Evolutionary conservation across 2,797 vertebrate species (phyloP), one percentile per base, ranked within the genome.

Genomic region (Chelidonichthys spinosus): DNA sequence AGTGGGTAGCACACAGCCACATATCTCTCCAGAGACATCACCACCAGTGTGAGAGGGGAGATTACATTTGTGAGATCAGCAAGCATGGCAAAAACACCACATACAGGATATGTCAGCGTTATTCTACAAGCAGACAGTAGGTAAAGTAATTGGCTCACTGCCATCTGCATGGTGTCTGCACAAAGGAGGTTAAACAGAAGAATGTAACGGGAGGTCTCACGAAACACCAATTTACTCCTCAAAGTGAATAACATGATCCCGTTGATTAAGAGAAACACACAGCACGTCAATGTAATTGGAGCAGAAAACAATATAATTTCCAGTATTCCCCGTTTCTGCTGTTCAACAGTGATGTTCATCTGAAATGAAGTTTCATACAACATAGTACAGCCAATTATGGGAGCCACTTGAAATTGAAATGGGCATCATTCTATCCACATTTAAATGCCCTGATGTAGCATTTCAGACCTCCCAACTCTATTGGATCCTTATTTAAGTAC

Each of bases 1-100:
- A 94, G 79, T 3, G 92, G 90, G 63, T 81, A 86, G 52, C 91
- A 91, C 39, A 94, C 88, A 11, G 93, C 92, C 8, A 93, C 47
- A n/a, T 85, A 93, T 11, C 91, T 90, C 77, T 94, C 93, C 37
- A 93, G 53, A 47, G 90, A 89, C 92, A 94, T 94, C 62, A 90
- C 37, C 17, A 88, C 79, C 66, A 94, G 81, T 2, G 82, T 94
- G 35, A 93, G 3, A 50, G 50, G 50, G 0, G 50, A 67, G 25
- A 67, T 13, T 5, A 1, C 10, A 8, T 33, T 39, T 2, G 17
- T 47, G 0, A 25, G 25, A 25, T 25, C 25, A 68, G 33, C 0
- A 1, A 62, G 25, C 60, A 62, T 11, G 2, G 1, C 0, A 2
- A 58, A 11, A 35, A 35, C 32, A 6, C 60, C 60, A n/a, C 66